phyloP scores from a whole-genome alignment of 2,888 invertebrate genomes.

The Sisyra nigra region DNA sequence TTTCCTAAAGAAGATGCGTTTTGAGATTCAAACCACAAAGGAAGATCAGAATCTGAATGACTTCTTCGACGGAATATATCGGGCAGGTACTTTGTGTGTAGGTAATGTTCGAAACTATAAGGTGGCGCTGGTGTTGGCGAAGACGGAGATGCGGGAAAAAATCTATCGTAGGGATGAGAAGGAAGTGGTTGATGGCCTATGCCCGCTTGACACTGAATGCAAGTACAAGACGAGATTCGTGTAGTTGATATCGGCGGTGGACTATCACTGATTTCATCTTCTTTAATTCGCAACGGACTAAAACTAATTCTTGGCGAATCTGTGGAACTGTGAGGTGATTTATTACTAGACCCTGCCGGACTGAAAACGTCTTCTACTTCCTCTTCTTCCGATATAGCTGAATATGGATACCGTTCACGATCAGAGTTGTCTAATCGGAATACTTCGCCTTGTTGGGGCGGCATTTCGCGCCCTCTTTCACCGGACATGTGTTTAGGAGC shows the following conservation, averaged over 20 bases:
- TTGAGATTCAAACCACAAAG: slow-evolving; percentile 33
- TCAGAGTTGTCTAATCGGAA: slow-evolving; percentile 33
- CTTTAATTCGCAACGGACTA: slow-evolving; percentile 36
- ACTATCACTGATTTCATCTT: slow-evolving; percentile 28
- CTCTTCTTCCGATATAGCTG: slow-evolving; percentile 25
- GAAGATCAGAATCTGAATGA: slow-evolving; percentile 49
- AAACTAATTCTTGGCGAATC: slow-evolving; percentile 36
- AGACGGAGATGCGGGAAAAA: slow-evolving; percentile 36
- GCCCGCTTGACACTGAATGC: slow-evolving; percentile 24
- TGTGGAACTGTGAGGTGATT: slow-evolving; percentile 35
- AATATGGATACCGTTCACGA: slow-evolving; percentile 19
- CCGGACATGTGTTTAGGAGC: slow-evolving; percentile 22
- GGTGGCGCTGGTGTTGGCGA: slow-evolving; percentile 34
- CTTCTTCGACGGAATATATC: slow-evolving; percentile 41
- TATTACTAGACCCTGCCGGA: slow-evolving; percentile 36
- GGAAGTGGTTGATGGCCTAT: slow-evolving; percentile 23
- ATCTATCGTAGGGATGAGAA: slow-evolving; percentile 29
- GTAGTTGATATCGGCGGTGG: slow-evolving; percentile 20
- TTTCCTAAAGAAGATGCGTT: slow-evolving; percentile 24
- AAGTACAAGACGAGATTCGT: slow-evolving; percentile 18
- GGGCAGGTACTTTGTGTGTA: slow-evolving; percentile 46
- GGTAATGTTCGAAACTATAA: slow-evolving; percentile 44
- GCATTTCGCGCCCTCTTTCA: slow-evolving; percentile 11
- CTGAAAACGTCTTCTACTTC: slow-evolving; percentile 42
- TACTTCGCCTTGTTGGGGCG: slow-evolving; percentile 25